Evolutionary conservation across 2,888 invertebrate genomes (phyloP), one percentile per base, ranked within the genome.

Genomic region (Salpingus planirostris): DNA sequence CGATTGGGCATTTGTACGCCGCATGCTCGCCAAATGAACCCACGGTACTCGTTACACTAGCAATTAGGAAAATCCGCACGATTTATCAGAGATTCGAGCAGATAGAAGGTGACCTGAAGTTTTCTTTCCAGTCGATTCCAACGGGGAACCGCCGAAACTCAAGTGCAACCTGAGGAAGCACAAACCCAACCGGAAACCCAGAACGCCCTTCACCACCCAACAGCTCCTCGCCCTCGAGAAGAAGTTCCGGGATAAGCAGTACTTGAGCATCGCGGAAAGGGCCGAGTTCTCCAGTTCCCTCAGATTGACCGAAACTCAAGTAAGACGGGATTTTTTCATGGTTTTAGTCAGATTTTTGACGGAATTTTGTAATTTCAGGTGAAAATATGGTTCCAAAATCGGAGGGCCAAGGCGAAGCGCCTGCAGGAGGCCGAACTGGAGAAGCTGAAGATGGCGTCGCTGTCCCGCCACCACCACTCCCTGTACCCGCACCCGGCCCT

Each of bases 151-250:
- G n/a, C 83, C 86, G 1, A 85, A 86, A 65, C 69, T 90, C 50
- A 88, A 88, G 62, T 90, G 89, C 67, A 84, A 88, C 64, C 74
- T 97, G 44, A 73, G 96, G 50, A 96, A 96, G 61, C 97, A 97
- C 73, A 98, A 97, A 62, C 92, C 93, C 13, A 97, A 97, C 69
- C 76, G 97, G 47, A 98, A 97, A 64, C 97, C 96, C 0, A 76
- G 97, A 32, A 98, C 97, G 1, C 96, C 97, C 0, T 97, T 97
- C 70, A 96, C 95, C n/a, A 92, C 96, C 2, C 91, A 95, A 60
- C 97, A 97, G 60, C 73, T 97, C 29, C 68, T 93, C 40, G 86
- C 93, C 2, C 69, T 97, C 45, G 97, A 97, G 68, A 85, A 89
- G 69, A 97, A 97, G 70, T 97, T 97, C 68, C 77, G 90, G 18